Conservation (phyloP, 2,113 vertebrate species). For the Aix galericulata region DNA sequence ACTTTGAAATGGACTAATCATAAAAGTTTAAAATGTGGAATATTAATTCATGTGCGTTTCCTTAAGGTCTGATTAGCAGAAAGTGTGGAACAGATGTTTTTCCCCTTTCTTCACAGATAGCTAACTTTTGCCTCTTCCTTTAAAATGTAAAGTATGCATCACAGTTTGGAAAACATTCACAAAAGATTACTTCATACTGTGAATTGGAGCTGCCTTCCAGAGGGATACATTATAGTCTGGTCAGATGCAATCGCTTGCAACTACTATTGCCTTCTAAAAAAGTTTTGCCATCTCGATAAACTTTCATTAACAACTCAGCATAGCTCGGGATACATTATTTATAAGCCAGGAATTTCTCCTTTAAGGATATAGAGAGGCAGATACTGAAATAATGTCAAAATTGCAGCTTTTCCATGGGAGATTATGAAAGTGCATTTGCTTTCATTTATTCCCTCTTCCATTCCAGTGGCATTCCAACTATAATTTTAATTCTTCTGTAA, state of each 20-base stretch:
- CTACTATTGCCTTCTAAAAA: neutral
- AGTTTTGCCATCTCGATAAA: neutral
- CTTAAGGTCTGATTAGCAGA: slow-evolving; percentile 40
- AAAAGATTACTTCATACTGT: slow-evolving; percentile 32
- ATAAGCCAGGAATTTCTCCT: neutral
- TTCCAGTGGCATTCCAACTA: slow-evolving; percentile 38
- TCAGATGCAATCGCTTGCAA: slow-evolving; percentile 20
- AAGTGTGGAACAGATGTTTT: slow-evolving; percentile 49
- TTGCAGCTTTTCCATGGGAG: neutral
- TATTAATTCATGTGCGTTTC: neutral
- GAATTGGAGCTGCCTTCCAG: slow-evolving; percentile 45
- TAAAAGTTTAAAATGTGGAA: slow-evolving; percentile 2
- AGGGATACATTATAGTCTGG: neutral
- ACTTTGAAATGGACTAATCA: slow-evolving; percentile 44
- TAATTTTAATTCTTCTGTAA: slow-evolving; percentile 52
- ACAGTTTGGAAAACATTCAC: slow-evolving; percentile 55
- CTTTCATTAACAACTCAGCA: neutral
- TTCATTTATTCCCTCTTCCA: neutral
- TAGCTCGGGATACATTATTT: neutral
- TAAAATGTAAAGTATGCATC: slow-evolving; percentile 56
- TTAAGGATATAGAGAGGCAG: neutral
- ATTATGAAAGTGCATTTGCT: neutral
- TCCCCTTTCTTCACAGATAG: neutral
- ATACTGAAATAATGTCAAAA: slow-evolving; percentile 3
- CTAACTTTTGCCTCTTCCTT: slow-evolving; percentile 40